These are phyloP conservation scores for Harpagoxenus sublaevis DNA, from an alignment of 2,888 invertebrate genomes.

Conservation along the genomic window DNA sequence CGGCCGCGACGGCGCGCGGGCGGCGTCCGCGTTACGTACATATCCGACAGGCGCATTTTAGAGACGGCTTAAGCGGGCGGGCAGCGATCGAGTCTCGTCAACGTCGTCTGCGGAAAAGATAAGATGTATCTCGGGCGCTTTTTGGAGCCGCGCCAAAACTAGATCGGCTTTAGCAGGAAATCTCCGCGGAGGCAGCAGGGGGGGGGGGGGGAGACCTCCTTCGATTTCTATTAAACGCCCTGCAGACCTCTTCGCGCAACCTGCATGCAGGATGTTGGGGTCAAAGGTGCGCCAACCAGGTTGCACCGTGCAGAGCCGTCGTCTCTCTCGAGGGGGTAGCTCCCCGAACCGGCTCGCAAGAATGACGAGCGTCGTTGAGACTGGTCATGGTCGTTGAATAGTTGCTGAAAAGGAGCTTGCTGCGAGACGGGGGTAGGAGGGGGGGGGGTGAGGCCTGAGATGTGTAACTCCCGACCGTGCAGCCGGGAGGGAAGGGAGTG, in stretches of 20 bases:
- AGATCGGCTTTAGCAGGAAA: slow-evolving; percentile 50
- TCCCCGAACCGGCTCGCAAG: slow-evolving; percentile 76
- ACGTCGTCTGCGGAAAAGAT: slow-evolving; percentile 63
- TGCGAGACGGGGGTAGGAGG: slow-evolving; percentile 65
- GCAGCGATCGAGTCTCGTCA: slow-evolving; percentile 64
- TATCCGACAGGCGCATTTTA: slow-evolving; percentile 27
- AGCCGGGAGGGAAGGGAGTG: slow-evolving; percentile 42
- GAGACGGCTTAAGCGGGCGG: slow-evolving; percentile 43
- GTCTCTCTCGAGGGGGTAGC: slow-evolving; percentile 20
- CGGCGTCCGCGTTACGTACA: slow-evolving; percentile 3
- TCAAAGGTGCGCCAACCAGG: slow-evolving; percentile 63
- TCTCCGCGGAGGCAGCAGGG: slow-evolving; percentile 19
- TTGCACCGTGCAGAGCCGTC: slow-evolving; percentile 58
- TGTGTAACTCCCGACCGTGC: slow-evolving; percentile 13
- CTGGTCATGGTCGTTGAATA: slow-evolving; percentile 82
- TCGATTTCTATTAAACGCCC: slow-evolving; percentile 76
- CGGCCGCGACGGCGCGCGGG: neutral
- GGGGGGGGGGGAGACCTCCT: slow-evolving; percentile 56
- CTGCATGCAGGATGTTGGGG: slow-evolving; percentile 71
- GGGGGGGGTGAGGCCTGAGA: slow-evolving; percentile 49
- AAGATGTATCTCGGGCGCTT: slow-evolving; percentile 62
- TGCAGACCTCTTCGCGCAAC: slow-evolving; percentile 67
- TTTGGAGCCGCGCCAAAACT: slow-evolving; percentile 73
- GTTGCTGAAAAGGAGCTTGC: slow-evolving; percentile 53
- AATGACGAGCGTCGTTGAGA: slow-evolving; percentile 81